Evolutionary conservation across 2,888 invertebrate species (phyloP).

Genomic region (Sipunculus nudus): DNA sequence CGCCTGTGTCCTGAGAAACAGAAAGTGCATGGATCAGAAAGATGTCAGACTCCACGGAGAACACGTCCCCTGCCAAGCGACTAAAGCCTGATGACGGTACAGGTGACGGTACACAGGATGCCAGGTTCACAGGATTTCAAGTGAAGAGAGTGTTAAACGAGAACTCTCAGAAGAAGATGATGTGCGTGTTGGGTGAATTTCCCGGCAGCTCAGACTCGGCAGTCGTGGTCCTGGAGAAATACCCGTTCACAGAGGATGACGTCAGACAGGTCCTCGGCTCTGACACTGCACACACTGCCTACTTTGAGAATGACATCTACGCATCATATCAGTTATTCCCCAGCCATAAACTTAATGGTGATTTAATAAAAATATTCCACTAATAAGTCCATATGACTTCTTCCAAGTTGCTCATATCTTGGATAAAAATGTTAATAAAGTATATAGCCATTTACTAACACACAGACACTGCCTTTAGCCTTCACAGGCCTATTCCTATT

Average conservation of each 20-base stretch:
- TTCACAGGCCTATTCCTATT: too few relatives aligned
- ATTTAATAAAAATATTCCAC: not conserved
- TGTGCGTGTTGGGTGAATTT: conserved; percentile 15
- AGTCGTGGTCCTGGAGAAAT: conserved; percentile 62
- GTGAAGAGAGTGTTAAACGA: conserved; percentile 22
- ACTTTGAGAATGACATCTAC: conserved; percentile 66
- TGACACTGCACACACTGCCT: conserved; percentile 39
- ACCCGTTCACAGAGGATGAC: conserved; percentile 50
- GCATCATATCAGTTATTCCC: conserved; percentile 52
- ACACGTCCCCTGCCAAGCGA: too few relatives aligned
- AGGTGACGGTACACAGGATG: too few relatives aligned
- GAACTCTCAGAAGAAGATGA: conserved; percentile 14
- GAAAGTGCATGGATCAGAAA: too few relatives aligned
- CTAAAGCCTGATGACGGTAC: too few relatives aligned
- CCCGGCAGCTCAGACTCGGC: conserved; percentile 45
- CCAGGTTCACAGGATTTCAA: conserved; percentile 12
- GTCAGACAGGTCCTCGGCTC: conserved; percentile 44
- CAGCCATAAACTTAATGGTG: conserved; percentile 52
- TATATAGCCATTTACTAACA: too few relatives aligned
- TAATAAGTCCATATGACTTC: conserved; percentile 49
- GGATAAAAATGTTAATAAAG: too few relatives aligned
- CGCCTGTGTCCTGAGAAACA: too few relatives aligned
- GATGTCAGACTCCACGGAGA: too few relatives aligned
- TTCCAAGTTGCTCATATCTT: too few relatives aligned
- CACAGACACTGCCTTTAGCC: too few relatives aligned